Evolutionary conservation across 2,797 vertebrate species (phyloP).

Genomic region (Labroides dimidiatus): DNA sequence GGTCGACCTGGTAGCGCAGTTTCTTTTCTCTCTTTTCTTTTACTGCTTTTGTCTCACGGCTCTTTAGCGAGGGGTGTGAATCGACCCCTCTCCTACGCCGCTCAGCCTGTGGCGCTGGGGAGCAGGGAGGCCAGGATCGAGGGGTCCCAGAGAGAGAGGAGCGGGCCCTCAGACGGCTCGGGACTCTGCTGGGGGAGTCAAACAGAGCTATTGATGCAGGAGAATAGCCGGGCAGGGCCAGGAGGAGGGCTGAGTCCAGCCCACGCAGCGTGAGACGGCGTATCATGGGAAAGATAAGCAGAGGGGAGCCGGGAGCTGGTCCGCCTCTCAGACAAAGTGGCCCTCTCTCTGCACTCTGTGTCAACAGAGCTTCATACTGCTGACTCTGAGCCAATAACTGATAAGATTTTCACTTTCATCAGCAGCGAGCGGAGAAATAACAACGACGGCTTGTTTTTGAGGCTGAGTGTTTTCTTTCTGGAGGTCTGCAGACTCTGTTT

Average conservation of each 20-base stretch:
- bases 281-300: conserved; percentile 93
- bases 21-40: conserved; percentile 23
- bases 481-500: no score
- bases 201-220: conserved; percentile 87
- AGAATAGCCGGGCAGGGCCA: conserved; percentile 80
- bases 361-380: background rate
- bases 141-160: no score
- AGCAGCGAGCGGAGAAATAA: background rate
- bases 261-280: conserved; percentile 73
- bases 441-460: background rate
- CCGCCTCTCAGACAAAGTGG: conserved; percentile 54
- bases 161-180: conserved; percentile 51
- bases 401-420: background rate
- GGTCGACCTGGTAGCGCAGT: conserved; percentile 28
- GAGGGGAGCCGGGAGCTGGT: conserved; percentile 67
- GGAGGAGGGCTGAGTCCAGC: conserved; percentile 77
- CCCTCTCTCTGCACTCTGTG: conserved; percentile 26
- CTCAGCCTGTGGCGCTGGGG: conserved; percentile 50
- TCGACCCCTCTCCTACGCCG: conserved; percentile 24
- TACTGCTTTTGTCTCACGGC: conserved; percentile 45
- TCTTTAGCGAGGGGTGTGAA: conserved; percentile 42
- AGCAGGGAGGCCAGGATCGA: conserved; percentile 61
- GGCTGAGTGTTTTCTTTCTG: no score
- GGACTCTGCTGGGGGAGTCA: conserved; percentile 76
- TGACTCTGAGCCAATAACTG: background rate